phyloP scores from a whole-genome alignment of 2,888 invertebrate genomes.

The Gibbula magus region DNA sequence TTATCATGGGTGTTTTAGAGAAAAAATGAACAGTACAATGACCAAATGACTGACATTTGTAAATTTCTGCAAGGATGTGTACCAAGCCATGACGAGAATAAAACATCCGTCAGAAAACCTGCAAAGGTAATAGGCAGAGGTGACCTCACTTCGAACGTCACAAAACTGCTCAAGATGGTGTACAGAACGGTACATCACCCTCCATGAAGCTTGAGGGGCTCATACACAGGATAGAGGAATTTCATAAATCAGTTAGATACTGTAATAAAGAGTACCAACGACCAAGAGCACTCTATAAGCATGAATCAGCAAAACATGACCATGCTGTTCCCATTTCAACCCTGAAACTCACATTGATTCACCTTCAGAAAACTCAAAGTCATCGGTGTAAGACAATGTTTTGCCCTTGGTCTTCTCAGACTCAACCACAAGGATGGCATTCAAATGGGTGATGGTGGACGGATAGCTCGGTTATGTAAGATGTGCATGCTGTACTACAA shows the following conservation, averaged over 20 bases:
- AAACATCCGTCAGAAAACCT: not conserved
- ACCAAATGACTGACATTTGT: not conserved
- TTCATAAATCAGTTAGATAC: not conserved
- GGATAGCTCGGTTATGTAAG: not conserved
- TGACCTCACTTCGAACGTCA: slow-evolving; percentile 13
- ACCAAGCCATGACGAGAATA: not conserved
- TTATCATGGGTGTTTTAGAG: not conserved
- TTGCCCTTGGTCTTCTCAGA: not conserved
- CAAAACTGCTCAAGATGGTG: slow-evolving; percentile 18
- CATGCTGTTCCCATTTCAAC: not conserved
- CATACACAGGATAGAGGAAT: not conserved
- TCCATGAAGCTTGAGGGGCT: not conserved
- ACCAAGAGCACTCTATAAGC: not conserved
- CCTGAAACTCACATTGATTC: not conserved
- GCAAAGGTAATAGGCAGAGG: not conserved
- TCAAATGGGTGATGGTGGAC: not conserved
- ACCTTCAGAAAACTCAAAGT: not conserved
- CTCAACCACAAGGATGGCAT: not conserved
- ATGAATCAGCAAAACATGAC: not conserved
- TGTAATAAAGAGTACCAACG: not conserved
- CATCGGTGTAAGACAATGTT: not conserved
- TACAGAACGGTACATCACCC: not conserved
- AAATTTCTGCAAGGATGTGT: too few species aligned
- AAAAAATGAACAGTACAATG: not conserved
- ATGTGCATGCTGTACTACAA: not conserved